A percentile compares a stretch with the other conserved stretches of the same genome.
Conservation (phyloP, 2,888 invertebrate genomes). For the Blera fallax region DNA sequence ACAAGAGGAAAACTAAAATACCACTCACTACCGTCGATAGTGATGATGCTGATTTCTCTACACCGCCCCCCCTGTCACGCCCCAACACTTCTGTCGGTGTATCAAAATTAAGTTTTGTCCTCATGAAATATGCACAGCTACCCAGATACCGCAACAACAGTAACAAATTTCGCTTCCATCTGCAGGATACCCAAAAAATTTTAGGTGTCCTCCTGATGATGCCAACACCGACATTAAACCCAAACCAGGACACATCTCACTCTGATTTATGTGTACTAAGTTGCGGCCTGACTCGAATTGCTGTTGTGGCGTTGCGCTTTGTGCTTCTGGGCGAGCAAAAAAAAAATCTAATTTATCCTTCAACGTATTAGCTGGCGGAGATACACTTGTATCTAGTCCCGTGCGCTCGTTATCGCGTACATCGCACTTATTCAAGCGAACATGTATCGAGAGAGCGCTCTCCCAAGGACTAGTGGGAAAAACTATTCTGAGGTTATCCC, state of each 20-base stretch:
- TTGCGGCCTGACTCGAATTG: conserved; percentile 45
- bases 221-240: conserved; percentile 45
- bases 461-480: conserved; percentile 8
- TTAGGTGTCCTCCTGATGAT: conserved; percentile 47
- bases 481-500: conserved; percentile 24
- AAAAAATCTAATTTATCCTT: conserved; percentile 55
- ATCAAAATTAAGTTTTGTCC: conserved; percentile 55
- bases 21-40: background rate
- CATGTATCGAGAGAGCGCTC: background rate
- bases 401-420: conserved; percentile 28
- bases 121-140: conserved; percentile 66
- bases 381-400: conserved; percentile 53
- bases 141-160: conserved; percentile 35
- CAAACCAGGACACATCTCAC: conserved; percentile 31
- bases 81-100: background rate
- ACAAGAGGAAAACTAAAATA: background rate
- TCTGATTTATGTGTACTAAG: conserved; percentile 65
- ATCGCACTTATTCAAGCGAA: background rate
- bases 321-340: conserved; percentile 30
- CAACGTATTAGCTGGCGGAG: conserved; percentile 31
- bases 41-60: conserved; percentile 47
- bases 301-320: conserved; percentile 49
- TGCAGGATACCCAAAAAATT: conserved; percentile 32
- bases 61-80: background rate
- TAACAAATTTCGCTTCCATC: conserved; percentile 21